phyloP scores from a whole-genome alignment of 92 coral and sea anemone species.

The Porites divaricata region DNA sequence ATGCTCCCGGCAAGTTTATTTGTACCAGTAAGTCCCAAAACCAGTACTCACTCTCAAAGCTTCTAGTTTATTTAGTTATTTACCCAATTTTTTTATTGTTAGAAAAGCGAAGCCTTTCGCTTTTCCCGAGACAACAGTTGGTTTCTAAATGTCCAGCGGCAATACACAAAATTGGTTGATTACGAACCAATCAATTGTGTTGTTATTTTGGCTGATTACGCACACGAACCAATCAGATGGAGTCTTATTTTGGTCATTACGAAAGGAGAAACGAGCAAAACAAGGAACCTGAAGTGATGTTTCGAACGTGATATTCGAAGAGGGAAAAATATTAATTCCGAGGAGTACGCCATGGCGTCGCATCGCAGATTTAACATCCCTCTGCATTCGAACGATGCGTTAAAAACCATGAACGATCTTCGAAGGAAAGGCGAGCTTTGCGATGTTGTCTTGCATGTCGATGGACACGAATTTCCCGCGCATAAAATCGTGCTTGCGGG shows the following conservation, averaged over 20 bases:
- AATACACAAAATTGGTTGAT: not conserved
- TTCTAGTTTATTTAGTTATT: too few species aligned
- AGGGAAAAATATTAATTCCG: not conserved
- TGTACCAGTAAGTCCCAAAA: too few species aligned
- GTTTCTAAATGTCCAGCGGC: constrained; percentile 5
- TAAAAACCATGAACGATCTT: constrained; percentile 96
- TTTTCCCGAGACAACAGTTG: not conserved
- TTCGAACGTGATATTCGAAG: constrained; percentile 11
- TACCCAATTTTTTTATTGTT: too few species aligned
- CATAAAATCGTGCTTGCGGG: constrained; percentile 98
- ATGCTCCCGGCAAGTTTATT: too few species aligned
- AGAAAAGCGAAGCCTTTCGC: not conserved
- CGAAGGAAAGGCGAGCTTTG: constrained; percentile 89
- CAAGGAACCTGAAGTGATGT: constrained; percentile 35
- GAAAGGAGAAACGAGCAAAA: constrained; percentile 25
- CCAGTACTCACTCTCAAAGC: too few species aligned
- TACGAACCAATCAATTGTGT: constrained; percentile 46
- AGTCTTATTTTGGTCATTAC: constrained; percentile 51
- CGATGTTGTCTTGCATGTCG: constrained; percentile 92
- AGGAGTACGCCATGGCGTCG: constrained; percentile 75
- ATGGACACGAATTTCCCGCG: constrained; percentile 89
- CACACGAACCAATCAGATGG: constrained; percentile 44
- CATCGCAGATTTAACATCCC: constrained; percentile 93
- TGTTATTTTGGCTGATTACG: constrained; percentile 53
- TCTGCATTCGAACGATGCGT: constrained; percentile 90